phyloP scores from a whole-genome alignment of 1,140 invertebrate genomes.

The Araneus ventricosus region DNA sequence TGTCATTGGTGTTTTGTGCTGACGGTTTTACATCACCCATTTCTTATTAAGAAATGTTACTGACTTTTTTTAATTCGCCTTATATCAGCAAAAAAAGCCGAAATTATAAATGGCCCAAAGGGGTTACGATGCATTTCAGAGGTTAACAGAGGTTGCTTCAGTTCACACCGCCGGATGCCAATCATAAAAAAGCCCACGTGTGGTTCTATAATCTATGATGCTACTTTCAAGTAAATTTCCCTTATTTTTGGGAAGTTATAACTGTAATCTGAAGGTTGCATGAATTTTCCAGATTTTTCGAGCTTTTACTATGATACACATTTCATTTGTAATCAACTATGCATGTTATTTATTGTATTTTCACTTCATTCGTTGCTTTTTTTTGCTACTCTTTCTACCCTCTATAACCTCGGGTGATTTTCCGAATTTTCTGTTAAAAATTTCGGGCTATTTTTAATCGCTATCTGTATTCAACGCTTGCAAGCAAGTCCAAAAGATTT shows the following conservation, averaged over 20 bases:
- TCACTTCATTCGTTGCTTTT: no score
- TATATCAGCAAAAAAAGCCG: not conserved
- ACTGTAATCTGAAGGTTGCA: not conserved
- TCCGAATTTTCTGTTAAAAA: no score
- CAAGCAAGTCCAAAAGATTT: no score
- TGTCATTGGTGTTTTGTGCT: not conserved
- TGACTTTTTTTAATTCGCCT: not conserved
- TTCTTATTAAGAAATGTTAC: not conserved
- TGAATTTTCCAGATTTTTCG: not conserved
- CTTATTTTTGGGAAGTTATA: not conserved
- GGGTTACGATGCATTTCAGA: not conserved
- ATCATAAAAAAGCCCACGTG: not conserved
- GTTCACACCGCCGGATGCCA: not conserved
- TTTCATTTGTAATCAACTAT: not conserved
- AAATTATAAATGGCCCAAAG: constrained; percentile 25
- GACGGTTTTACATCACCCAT: not conserved
- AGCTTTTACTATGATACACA: not conserved
- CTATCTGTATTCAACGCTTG: no score
- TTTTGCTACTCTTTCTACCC: no score
- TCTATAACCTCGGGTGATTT: no score
- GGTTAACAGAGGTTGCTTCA: constrained; percentile 36
- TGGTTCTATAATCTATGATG: not conserved
- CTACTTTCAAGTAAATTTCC: not conserved
- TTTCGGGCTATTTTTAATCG: no score
- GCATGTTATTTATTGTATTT: no score